Conservation (phyloP, 1,140 invertebrate species). For the Aphelenchoides besseyi region DNA sequence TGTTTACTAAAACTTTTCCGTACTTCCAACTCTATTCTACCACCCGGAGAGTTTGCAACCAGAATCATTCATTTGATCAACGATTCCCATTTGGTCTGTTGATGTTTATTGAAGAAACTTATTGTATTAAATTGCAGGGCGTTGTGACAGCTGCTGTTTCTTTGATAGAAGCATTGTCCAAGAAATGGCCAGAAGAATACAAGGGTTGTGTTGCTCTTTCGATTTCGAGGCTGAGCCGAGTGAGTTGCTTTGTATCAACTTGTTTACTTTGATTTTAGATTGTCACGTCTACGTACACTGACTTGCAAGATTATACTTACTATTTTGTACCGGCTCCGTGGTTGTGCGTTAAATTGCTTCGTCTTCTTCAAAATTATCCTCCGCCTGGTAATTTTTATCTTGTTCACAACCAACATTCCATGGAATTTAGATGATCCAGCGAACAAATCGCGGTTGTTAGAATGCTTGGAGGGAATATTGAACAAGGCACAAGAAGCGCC, state of each 20-base stretch:
- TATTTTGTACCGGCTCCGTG: conserved; percentile 99
- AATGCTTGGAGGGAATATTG: conserved; percentile 98
- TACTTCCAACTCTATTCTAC: conserved; percentile 86
- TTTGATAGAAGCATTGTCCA: conserved; percentile 93
- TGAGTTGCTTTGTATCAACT: conserved; percentile 62
- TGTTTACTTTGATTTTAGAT: conserved; percentile 47
- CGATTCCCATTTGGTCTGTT: conserved; percentile 84
- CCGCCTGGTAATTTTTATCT: conserved; percentile 74
- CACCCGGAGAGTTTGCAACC: conserved; percentile 95
- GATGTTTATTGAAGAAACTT: conserved; percentile 5
- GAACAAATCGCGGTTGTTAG: conserved; percentile 81
- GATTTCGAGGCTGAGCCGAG: conserved; percentile 88
- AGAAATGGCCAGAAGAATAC: conserved; percentile 97
- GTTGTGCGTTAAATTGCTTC: conserved; percentile 94
- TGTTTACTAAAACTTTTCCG: conserved; percentile 88
- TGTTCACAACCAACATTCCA: neutral
- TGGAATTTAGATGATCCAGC: conserved; percentile 57
- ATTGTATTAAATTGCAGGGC: conserved; percentile 33
- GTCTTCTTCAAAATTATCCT: conserved; percentile 95
- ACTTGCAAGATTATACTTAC: conserved; percentile 89
- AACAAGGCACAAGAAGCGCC: conserved; percentile 99
- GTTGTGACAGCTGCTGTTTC: conserved; percentile 97
- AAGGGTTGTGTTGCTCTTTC: conserved; percentile 97
- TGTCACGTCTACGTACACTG: conserved; percentile 59
- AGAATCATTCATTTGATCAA: conserved; percentile 96